Base-by-base conservation (phyloP, 2,113 vertebrate genomes). In the Catharus minimus region DNA sequence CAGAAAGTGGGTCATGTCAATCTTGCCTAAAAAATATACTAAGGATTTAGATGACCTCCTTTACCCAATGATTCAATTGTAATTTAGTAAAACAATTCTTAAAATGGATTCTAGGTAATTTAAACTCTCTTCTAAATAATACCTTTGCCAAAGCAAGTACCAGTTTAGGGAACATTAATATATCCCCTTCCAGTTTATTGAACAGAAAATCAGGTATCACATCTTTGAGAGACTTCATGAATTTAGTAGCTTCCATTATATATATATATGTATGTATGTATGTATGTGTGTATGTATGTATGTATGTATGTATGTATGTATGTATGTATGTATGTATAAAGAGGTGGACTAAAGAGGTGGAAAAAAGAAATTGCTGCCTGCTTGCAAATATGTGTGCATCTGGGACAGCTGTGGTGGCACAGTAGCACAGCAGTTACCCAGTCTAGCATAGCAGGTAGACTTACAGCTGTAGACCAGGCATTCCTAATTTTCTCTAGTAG, bases 1-100 rank as follows among this genome's bases (percentile, higher is more conserved):
- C 10, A 81, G 76, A 94, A 92, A 91, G 28, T 92, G 72, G 79
- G 75, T 85, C 87, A 82, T 69, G 30, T 66, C 67, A 77, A 39
- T 41, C 79, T 72, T 74, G 56, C 8, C 43, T 78, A 57, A 67
- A 88, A 91, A 83, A 52, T 76, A 33, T 6, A 50, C 18, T 36
- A 36, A 83, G 75, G 27, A 53, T 88, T 83, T 90, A 74, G 28
- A 74, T 86, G 22, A 67, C 72, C 60, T 93, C 56, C 82, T 89
- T 89, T 88, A 80, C 22, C 3, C 38, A 49, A 4, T 67, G 13
- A 38, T 92, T 83, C 0, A 0, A 15, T 23, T 60, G 26, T 66
- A 30, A 41, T 86, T 77, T 72, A 64, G n/a, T 86, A 46, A 80
- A 82, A 47, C 24, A 89, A 61, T 77, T 73, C 24, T 46, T 67